Conservation (phyloP, 2,113 vertebrate genomes). For the Cepphus grylle region DNA sequence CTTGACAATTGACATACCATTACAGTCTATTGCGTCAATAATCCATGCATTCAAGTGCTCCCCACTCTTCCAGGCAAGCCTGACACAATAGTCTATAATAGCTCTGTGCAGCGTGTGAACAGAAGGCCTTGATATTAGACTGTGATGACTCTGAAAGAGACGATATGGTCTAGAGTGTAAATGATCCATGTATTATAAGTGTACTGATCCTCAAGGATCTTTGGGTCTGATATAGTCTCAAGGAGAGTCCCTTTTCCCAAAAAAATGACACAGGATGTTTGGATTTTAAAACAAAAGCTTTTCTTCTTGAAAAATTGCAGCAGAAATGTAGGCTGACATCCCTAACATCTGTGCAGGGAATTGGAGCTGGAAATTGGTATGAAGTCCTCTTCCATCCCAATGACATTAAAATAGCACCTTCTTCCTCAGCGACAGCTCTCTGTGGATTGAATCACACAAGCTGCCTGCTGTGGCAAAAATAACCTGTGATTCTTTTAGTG, state of each 20-base stretch:
- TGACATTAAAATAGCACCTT: slow-evolving; percentile 27
- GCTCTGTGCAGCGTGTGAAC: slow-evolving; percentile 7
- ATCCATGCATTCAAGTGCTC: slow-evolving; percentile 61
- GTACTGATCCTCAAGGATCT: slow-evolving; percentile 39
- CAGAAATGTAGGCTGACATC: not conserved
- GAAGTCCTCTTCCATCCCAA: slow-evolving; percentile 7
- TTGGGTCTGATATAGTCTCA: not conserved
- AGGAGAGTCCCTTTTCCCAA: not conserved
- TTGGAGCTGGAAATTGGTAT: not conserved
- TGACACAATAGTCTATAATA: slow-evolving; percentile 54
- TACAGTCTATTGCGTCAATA: slow-evolving; percentile 62
- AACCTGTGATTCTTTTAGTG: not conserved
- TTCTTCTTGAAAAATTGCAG: slow-evolving; percentile 15
- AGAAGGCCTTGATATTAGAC: slow-evolving; percentile 37
- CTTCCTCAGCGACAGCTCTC: not conserved
- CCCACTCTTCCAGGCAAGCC: slow-evolving; percentile 47
- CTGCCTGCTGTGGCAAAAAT: slow-evolving; percentile 18
- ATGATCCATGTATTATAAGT: slow-evolving; percentile 13
- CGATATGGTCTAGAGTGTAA: not conserved
- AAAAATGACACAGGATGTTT: not conserved
- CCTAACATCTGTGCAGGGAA: not conserved
- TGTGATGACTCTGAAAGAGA: slow-evolving; percentile 12
- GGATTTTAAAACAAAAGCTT: slow-evolving; percentile 11
- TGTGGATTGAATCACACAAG: not conserved
- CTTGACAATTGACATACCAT: slow-evolving; percentile 64